These are phyloP conservation scores for Drosophila barbarae DNA, from an alignment of 2,888 invertebrate genomes.

Conservation along the genomic window DNA sequence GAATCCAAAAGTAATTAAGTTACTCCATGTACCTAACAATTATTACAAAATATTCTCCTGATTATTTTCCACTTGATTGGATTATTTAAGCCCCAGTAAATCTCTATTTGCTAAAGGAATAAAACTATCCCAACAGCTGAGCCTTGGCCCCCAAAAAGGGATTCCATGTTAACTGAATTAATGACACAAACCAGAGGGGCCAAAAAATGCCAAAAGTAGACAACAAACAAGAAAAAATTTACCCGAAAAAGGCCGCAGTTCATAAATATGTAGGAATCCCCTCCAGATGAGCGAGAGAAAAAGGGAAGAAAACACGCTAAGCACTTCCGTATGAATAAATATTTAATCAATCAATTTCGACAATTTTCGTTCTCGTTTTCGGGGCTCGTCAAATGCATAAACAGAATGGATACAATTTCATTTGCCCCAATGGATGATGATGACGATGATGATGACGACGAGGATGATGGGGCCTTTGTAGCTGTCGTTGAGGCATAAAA, in stretches of 20 bases:
- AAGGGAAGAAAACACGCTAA: constrained; percentile 43
- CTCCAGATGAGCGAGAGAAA: constrained; percentile 4
- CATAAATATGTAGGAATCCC: constrained; percentile 37
- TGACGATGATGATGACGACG: constrained; percentile 17
- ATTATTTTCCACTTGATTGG: neutral
- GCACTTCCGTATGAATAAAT: constrained; percentile 56
- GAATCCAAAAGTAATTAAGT: neutral
- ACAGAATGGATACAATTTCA: constrained; percentile 50
- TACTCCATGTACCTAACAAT: neutral
- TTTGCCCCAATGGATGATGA: constrained; percentile 37
- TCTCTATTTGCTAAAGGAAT: constrained; percentile 5
- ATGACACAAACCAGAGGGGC: constrained; percentile 37
- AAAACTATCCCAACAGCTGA: constrained; percentile 9
- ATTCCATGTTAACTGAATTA: constrained; percentile 34
- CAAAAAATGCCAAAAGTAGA: constrained; percentile 21
- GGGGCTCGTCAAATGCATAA: constrained; percentile 36
- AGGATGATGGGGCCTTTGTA: constrained; percentile 21
- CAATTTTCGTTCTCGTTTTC: constrained; percentile 53
- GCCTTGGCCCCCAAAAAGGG: constrained; percentile 18
- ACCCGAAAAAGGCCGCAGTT: constrained; percentile 19
- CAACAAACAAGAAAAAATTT: constrained; percentile 12
- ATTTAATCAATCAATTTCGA: constrained; percentile 45
- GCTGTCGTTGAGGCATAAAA: constrained; percentile 55
- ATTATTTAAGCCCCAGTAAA: neutral
- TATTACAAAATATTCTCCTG: neutral